Evolutionary conservation across 2,113 vertebrate species (phyloP), one percentile per base, ranked within the genome.

Genomic region (Lynx canadensis): DNA sequence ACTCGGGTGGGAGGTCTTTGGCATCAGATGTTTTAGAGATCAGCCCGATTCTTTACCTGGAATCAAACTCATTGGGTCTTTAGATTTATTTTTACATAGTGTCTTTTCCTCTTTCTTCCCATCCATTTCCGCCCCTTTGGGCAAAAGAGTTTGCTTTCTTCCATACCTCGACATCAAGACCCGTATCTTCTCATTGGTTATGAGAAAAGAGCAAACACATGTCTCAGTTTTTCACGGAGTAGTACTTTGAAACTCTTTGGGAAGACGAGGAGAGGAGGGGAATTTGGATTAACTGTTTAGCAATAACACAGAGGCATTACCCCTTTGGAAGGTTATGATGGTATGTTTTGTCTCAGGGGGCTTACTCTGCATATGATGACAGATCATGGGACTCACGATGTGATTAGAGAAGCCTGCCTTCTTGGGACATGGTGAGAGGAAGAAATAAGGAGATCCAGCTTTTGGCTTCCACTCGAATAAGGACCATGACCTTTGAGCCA

Each of bases 1-100:
- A 96, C 95, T 96, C 89, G 45, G 57, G 73, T 52, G 85, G 85
- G 73, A 25, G 25, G 3, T 66, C 48, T 76, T 89, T 31, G 29
- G 16, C 63, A 93, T 84, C 16, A 31, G 55, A 88, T 95, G 76
- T 82, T 79, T 14, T 25, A 79, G 87, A 69, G 74, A 68, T 92
- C 55, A 66, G 0, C 86, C 76, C 85, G 60, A 48, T 97, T 96
- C 82, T 93, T 98, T 95, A 96, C 91, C 94, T 97, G 78, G 81
- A 94, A 48, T 95, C 69, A 23, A 93, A 4, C 2, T 45, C 31
- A 36, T 85, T 76, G 33, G 50, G 27, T 27, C 91, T 57, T 85
- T 78, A 57, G 23, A 23, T 85, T 66, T 63, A 25, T 78, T 71
- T 79, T 55, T 41, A 95, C n/a, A 31, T 69, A 52, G 45, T 12